Base-by-base conservation (phyloP, 1,140 invertebrate genomes). In the Chironomus tepperi region DNA sequence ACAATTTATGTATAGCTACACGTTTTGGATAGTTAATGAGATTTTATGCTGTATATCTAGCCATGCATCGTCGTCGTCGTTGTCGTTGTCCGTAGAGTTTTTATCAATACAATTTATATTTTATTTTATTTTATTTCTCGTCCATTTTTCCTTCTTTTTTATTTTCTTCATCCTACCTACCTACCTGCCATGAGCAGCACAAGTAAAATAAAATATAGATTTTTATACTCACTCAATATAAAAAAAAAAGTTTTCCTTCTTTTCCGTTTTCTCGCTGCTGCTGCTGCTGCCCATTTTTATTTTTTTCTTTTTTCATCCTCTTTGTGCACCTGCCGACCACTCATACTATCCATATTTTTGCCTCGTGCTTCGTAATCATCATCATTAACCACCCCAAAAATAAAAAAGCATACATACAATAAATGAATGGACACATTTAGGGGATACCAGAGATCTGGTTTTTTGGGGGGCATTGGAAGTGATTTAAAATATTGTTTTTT, bases 1-100 rank as follows among this genome's bases (percentile, higher is more conserved):
- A 9, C 7, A 70, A 70, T 70, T 70, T 70, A 70, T 70, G 65
- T 70, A 70, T 70, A 70, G 65, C 65, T 70, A 70, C 65, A 70
- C 65, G 65, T 19, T 18, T 70, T 70, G 65, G 65, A 70, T 70
- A 19, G 65, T 70, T 70, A 70, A 70, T 70, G 65, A 70, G 65
- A 70, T 70, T 70, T 70, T 57, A 57, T 57, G 12, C 24, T 57
- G 47, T 57, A n/a, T 57, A 57, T 57, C 47, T n/a, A 5, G n/a
- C 47, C 47, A 15, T 57, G 47, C 47, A 57, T 57, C 47, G 47
- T 57, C n/a, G 8, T 57, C n/a, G 47, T 57, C 47, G 47, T 57
- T n/a, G 47, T 57, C 47, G 47, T 15, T 57, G 47, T 34, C 24
- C 24, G 24, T 34, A 34, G 47, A 57, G 47, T 12, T 57, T n/a